Evolutionary conservation across 2,888 invertebrate species (phyloP).

Genomic region (Apodemia hepburni): DNA sequence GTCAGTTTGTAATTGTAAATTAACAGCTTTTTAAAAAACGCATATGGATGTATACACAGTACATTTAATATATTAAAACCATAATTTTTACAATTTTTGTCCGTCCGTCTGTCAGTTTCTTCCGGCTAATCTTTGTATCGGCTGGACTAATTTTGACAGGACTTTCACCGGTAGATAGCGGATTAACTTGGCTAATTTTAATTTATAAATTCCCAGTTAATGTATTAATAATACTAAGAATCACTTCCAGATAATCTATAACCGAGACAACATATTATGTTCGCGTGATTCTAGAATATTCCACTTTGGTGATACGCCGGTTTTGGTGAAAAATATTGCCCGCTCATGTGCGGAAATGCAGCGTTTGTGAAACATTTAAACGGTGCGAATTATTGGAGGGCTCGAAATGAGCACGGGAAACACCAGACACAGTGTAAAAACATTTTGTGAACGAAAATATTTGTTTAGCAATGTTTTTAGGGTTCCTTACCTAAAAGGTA

Average conservation of each 20-base stretch:
- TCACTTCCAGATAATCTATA: constrained; percentile 19
- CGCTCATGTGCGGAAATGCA: constrained; percentile 26
- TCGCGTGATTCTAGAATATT: constrained; percentile 30
- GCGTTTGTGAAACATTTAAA: constrained; percentile 27
- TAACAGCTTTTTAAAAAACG: too few species aligned
- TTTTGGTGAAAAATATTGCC: constrained; percentile 30
- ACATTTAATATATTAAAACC: too few species aligned
- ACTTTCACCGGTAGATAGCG: too few species aligned
- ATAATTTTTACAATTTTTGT: too few species aligned
- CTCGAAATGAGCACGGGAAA: constrained; percentile 3
- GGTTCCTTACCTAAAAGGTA: too few species aligned
- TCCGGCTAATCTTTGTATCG: too few species aligned
- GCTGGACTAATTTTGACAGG: too few species aligned
- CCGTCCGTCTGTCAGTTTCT: too few species aligned
- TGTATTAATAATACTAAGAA: background rate
- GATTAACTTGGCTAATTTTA: too few species aligned
- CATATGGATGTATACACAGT: too few species aligned
- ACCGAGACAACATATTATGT: constrained; percentile 15
- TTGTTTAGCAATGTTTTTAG: constrained; percentile 1
- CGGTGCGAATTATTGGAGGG: constrained; percentile 20
- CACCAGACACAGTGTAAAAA: constrained; percentile 1
- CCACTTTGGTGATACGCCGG: constrained; percentile 27
- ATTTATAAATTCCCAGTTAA: too few species aligned
- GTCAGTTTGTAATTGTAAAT: too few species aligned
- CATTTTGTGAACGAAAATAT: constrained; percentile 8